Evolutionary conservation across 2,113 vertebrate species (phyloP).

Genomic region (Ondatra zibethicus): DNA sequence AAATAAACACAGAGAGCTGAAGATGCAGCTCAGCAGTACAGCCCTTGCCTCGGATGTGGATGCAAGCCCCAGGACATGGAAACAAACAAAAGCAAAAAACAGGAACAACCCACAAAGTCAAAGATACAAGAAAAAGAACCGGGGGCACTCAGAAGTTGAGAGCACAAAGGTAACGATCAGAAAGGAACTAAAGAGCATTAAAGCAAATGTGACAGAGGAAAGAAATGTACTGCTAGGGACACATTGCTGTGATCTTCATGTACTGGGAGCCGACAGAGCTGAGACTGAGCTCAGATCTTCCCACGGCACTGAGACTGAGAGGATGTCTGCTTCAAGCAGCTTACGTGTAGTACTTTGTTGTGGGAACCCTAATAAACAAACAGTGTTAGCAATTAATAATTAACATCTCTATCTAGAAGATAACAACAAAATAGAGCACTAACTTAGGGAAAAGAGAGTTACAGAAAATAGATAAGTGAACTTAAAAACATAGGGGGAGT

Average conservation of each 20-base stretch:
- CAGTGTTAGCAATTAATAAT: neutral
- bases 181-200: neutral
- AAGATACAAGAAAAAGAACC: neutral
- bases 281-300: neutral
- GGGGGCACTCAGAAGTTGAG: neutral
- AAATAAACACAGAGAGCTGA: neutral
- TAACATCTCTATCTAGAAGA: neutral
- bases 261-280: neutral
- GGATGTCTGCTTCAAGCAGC: neutral
- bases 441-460: neutral
- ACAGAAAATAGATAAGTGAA: neutral
- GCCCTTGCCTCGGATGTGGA: too few species aligned
- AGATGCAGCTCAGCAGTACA: rapidly evolving
- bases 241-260: neutral
- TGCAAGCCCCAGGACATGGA: neutral
- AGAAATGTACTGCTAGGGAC: neutral
- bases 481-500: neutral
- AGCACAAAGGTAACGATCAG: neutral
- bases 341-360: neutral
- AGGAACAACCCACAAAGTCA: neutral
- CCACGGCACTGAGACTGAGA: neutral
- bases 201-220: neutral
- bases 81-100: neutral
- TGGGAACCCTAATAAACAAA: neutral
- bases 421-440: neutral